Base-by-base conservation (phyloP, 2,888 invertebrate genomes). In the Drosophila anomelani region DNA sequence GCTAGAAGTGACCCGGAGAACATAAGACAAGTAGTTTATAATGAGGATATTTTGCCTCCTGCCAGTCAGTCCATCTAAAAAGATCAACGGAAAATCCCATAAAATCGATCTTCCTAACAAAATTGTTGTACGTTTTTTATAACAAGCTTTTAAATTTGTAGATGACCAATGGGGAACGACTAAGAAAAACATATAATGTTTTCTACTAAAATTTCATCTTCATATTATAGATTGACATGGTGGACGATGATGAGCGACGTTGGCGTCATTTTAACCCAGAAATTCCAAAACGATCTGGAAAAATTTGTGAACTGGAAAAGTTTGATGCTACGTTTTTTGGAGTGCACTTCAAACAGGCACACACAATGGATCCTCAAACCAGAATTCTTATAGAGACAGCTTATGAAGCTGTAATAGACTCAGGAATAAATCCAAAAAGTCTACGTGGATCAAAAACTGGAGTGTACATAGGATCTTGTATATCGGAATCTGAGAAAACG, bases 301-400 rank as follows among this genome's bases (percentile, higher is more conserved):
- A 96, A 91, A 93, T 96, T 59, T 94, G 94, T 83, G 93, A 95
- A 78, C 93, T 96, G 15, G 94, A 94, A 76, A 96, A 96, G 87
- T 97, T 96, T 88, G 96, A 96, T 89, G 95, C 96, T 0, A 94
- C 95, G 0, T 96, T 96, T 92, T 96, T 96, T 90, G 96, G 96
- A 0, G 94, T 96, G 29, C 95, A 95, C 81, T 95, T 95, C 79
- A 95, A 95, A 79, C 96, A 96, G 89, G 95, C 95, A 0, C 95
- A 96, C 81, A 95, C 95, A 57, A 95, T 96, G 94, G 96, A 96
- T 90, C 96, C 96, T 0, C 96, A 96, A 94, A 95, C 96, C 79
- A 94, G 97, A 74, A 94, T 97, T 67, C 92, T 97, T 57, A 93
- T 97, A 77, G 97, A 96, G 91, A 94, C 95, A 62, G 95, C 96